phyloP scores from a whole-genome alignment of 2,113 vertebrate species.

The Melanocharis versteri region DNA sequence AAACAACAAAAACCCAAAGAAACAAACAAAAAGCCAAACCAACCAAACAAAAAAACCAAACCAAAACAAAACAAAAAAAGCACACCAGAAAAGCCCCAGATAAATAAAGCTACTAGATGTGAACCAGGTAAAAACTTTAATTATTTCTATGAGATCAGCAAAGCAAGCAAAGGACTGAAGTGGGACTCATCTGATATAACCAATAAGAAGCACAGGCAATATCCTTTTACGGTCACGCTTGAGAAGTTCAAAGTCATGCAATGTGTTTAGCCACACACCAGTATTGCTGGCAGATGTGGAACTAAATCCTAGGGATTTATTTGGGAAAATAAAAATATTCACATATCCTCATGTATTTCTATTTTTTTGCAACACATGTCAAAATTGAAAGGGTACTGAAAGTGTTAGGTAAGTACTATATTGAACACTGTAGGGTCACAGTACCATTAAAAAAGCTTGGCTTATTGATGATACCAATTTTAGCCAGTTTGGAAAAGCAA shows the following conservation, averaged over 20 bases:
- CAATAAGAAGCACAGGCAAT: not conserved
- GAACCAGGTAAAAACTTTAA: constrained; percentile 13
- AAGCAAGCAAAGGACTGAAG: not conserved
- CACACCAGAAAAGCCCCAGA: not conserved
- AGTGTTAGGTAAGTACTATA: not conserved
- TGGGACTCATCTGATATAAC: not conserved
- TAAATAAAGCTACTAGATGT: constrained; percentile 9
- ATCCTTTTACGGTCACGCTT: not conserved
- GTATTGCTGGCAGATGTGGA: not conserved
- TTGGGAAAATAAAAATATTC: not conserved
- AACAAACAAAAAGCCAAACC: too few relatives aligned
- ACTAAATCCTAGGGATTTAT: not conserved
- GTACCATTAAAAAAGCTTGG: not conserved
- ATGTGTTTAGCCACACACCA: not conserved
- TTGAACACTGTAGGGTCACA: not conserved
- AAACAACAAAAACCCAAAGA: not conserved
- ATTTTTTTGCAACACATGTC: not conserved
- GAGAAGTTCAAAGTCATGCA: not conserved
- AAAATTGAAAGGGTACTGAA: not conserved
- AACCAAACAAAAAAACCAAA: too few relatives aligned
- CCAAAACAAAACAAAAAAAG: not conserved
- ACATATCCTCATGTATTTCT: not conserved
- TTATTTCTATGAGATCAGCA: constrained; percentile 37
- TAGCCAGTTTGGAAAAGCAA: not conserved
- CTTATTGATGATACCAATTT: not conserved